These are phyloP conservation scores for Anomalospiza imberbis DNA, from an alignment of 2,797 vertebrate species.

Conservation along the genomic window DNA sequence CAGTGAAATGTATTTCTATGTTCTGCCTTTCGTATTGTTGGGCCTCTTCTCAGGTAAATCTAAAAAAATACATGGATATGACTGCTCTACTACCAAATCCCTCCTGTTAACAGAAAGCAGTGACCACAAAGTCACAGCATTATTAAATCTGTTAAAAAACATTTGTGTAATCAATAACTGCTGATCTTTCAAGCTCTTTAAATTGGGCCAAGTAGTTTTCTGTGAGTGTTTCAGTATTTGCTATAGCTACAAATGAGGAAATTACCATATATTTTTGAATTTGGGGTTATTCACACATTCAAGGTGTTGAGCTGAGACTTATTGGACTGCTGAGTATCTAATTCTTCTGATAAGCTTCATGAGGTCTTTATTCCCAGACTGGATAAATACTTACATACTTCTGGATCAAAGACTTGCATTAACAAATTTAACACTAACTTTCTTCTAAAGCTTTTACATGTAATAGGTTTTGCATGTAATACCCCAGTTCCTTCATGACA, in stretches of 20 bases:
- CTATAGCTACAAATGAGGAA: not conserved
- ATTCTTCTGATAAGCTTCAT: not conserved
- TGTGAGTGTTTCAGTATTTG: not conserved
- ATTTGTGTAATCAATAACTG: not conserved
- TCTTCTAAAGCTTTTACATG: not conserved
- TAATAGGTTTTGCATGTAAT: not conserved
- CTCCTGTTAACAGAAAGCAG: not conserved
- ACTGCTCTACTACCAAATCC: not conserved
- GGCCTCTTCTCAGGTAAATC: not conserved
- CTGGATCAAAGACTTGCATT: not conserved
- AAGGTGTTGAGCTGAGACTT: not conserved
- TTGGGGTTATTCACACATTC: not conserved
- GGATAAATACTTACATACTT: not conserved
- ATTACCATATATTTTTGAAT: not conserved
- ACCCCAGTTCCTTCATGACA: not conserved
- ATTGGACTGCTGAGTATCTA: not conserved
- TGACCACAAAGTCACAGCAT: not conserved
- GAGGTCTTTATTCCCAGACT: not conserved
- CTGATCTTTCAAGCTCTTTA: not conserved
- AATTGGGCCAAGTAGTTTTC: not conserved
- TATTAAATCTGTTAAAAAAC: not conserved
- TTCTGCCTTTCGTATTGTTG: not conserved
- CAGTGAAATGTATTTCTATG: not conserved
- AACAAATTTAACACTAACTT: not conserved
- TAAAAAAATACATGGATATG: not conserved